phyloP scores from a whole-genome alignment of 2,113 vertebrate species.

The Datnioides undecimradiatus region DNA sequence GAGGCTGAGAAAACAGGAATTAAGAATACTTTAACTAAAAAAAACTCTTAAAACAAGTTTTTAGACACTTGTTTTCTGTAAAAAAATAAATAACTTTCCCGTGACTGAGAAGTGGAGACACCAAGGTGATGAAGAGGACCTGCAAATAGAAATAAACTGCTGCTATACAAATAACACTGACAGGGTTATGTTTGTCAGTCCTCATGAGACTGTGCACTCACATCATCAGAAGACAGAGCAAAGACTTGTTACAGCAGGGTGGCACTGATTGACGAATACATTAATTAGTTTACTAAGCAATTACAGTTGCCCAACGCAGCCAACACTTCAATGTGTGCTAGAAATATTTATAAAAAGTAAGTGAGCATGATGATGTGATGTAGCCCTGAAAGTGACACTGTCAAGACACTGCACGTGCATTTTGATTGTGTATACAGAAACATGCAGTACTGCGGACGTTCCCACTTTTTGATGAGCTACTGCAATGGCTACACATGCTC shows the following conservation, averaged over 20 bases:
- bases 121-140: background rate
- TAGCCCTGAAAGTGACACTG: background rate
- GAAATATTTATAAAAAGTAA: background rate
- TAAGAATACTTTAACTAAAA: too few species aligned
- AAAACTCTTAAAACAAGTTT: too few species aligned
- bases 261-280: background rate
- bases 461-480: too few species aligned
- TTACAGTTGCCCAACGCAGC: background rate
- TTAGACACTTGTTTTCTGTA: too few species aligned
- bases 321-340: background rate
- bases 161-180: slow-evolving; percentile 12
- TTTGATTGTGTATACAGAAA: background rate
- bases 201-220: background rate
- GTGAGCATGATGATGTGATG: too few species aligned
- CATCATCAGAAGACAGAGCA: background rate
- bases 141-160: background rate
- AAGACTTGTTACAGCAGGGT: background rate
- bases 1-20: background rate
- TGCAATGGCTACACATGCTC: too few species aligned
- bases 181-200: background rate
- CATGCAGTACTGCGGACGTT: too few species aligned
- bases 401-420: background rate
- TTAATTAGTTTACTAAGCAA: background rate
- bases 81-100: too few species aligned
- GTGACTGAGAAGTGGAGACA: background rate